Conservation (phyloP, 2,888 invertebrate genomes). For the Oegoconia quadripuncta region DNA sequence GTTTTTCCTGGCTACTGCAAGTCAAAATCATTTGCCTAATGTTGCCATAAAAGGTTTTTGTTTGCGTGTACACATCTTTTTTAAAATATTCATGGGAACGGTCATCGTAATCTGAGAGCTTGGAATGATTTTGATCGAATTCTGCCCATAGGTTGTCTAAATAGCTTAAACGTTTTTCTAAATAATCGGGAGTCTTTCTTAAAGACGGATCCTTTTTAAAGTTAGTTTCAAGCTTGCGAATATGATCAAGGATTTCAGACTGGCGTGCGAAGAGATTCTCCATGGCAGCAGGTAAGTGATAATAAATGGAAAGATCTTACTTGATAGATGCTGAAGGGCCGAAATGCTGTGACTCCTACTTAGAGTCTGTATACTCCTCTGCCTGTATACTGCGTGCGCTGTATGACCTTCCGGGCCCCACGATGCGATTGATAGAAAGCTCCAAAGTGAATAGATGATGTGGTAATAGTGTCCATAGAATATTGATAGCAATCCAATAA, state of each 20-base stretch:
- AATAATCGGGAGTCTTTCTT: neutral
- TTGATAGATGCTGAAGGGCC: too few species aligned
- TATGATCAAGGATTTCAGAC: slow-evolving; percentile 2
- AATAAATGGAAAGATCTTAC: neutral
- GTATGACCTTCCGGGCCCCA: too few species aligned
- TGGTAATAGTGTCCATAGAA: too few species aligned
- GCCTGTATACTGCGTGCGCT: too few species aligned
- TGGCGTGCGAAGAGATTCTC: slow-evolving; percentile 2
- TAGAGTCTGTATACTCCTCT: too few species aligned
- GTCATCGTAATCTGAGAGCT: slow-evolving; percentile 1
- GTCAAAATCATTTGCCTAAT: neutral
- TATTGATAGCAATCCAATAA: too few species aligned
- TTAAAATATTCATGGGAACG: neutral
- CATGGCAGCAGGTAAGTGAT: slow-evolving; percentile 1
- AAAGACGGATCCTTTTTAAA: slow-evolving; percentile 3
- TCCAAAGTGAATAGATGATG: too few species aligned
- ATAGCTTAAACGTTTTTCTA: neutral
- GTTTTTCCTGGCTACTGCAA: too few species aligned
- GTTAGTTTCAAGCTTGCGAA: slow-evolving; percentile 4
- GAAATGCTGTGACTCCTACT: too few species aligned
- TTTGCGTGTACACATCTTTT: neutral
- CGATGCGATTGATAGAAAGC: too few species aligned
- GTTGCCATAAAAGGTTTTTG: neutral
- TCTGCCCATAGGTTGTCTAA: slow-evolving; percentile 6
- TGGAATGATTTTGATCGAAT: slow-evolving; percentile 4